Percentiles rank a stretch among this genome's conserved stretches.
phyloP scores from a whole-genome alignment of 2,113 vertebrate genomes.

The Odontophorus gujanensis region DNA sequence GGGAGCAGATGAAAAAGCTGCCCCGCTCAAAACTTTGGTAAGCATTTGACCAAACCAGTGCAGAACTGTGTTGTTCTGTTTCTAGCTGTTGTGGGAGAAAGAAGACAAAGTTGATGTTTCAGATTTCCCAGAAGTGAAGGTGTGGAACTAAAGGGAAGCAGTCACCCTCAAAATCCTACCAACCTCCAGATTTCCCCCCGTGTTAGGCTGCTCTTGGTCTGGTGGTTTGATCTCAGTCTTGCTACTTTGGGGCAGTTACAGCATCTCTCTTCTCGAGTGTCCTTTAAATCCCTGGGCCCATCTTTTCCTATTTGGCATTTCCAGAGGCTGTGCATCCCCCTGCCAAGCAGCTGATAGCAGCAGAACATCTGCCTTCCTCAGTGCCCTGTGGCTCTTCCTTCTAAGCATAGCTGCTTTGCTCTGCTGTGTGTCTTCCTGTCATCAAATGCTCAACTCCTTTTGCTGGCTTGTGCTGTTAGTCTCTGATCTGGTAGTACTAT shows the following conservation, averaged over 20 bases:
- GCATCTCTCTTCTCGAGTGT: not conserved
- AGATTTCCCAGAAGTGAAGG: not conserved
- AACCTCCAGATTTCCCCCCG: not conserved
- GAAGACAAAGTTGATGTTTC: not conserved
- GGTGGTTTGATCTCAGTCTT: not conserved
- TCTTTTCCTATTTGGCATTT: not conserved
- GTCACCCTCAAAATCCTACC: not conserved
- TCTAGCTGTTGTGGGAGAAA: not conserved
- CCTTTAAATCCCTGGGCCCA: not conserved
- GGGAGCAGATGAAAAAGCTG: not conserved
- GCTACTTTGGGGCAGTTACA: not conserved
- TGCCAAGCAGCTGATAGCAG: slow-evolving; percentile 25
- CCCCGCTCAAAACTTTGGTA: not conserved
- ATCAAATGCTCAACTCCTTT: not conserved
- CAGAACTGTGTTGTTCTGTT: not conserved
- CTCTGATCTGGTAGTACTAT: not conserved
- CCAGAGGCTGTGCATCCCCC: not conserved
- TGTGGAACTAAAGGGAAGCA: not conserved
- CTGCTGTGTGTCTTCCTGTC: not conserved
- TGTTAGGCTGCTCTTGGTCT: not conserved
- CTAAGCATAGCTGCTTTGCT: not conserved
- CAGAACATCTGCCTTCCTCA: slow-evolving; percentile 2
- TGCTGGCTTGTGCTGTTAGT: not conserved
- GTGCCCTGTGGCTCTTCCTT: not conserved
- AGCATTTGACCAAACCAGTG: not conserved